Evolutionary conservation across 2,113 vertebrate species (phyloP).

Genomic region (Podarcis muralis): DNA sequence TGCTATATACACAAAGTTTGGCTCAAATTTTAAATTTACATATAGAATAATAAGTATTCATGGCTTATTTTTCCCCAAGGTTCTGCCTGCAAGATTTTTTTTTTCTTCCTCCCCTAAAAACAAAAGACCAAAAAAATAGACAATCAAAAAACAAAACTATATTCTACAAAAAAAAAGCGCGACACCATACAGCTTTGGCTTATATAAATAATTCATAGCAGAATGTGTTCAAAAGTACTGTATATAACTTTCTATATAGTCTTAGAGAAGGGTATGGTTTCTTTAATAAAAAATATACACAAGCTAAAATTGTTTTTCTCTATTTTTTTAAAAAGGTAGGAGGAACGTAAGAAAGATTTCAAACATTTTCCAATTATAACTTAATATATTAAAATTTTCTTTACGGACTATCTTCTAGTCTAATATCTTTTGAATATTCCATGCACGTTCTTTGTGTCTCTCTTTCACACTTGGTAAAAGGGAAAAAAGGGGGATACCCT

Average conservation of each 20-base stretch:
- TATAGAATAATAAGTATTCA: constrained; percentile 94
- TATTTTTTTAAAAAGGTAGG: constrained; percentile 78
- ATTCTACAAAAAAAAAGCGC: constrained; percentile 84
- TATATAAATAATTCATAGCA: constrained; percentile 97
- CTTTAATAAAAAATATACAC: constrained; percentile 89
- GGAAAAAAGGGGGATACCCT: constrained; percentile 67
- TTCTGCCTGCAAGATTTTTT: constrained; percentile 89
- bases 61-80: constrained; percentile 97
- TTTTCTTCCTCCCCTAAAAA: constrained; percentile 81
- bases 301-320: constrained; percentile 83
- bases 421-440: constrained; percentile 81
- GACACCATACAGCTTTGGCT: constrained; percentile 96
- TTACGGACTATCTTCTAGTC: constrained; percentile 81
- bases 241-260: constrained; percentile 89
- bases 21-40: constrained; percentile 97
- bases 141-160: constrained; percentile 88
- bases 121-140: constrained; percentile 84
- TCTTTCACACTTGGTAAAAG: constrained; percentile 72
- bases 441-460: constrained; percentile 78
- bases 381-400: constrained; percentile 88
- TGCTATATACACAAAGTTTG: constrained; percentile 98
- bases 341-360: constrained; percentile 82
- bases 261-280: constrained; percentile 89
- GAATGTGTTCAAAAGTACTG: constrained; percentile 90
- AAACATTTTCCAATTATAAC: constrained; percentile 86